Conservation (phyloP, 1,140 invertebrate species). For the Lordiphosa stackelbergi region DNA sequence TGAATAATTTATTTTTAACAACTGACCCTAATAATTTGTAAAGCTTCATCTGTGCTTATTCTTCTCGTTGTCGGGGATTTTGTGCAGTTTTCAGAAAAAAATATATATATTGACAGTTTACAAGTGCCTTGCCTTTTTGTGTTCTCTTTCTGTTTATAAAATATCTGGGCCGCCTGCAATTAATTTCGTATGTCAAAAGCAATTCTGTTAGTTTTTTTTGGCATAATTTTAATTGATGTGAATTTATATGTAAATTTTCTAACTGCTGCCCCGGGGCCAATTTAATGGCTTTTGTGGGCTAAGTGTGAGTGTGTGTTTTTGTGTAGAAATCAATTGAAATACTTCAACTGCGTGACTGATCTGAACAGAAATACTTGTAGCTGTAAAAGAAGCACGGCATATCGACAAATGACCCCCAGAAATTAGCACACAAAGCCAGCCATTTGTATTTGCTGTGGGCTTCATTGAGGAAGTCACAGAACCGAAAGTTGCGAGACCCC, state of each 20-base stretch:
- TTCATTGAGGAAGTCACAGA: conserved; percentile 36
- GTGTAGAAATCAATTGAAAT: conserved; percentile 22
- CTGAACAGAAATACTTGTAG: conserved; percentile 6
- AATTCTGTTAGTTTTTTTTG: conserved; percentile 18
- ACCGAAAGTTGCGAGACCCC: conserved; percentile 20
- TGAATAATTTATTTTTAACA: conserved; percentile 31
- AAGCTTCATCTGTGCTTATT: conserved; percentile 17
- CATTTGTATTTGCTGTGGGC: conserved; percentile 19
- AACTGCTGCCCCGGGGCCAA: conserved; percentile 17
- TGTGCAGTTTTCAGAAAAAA: conserved; percentile 20
- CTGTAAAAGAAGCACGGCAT: neutral
- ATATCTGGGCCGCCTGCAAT: conserved; percentile 13
- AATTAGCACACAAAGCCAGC: conserved; percentile 23
- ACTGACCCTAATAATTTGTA: conserved; percentile 35
- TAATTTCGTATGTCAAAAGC: conserved; percentile 34
- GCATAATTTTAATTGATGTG: conserved; percentile 37
- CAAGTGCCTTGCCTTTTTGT: conserved; percentile 8
- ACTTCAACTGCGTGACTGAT: conserved; percentile 40
- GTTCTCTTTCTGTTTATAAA: conserved; percentile 7
- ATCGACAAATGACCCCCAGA: conserved; percentile 28
- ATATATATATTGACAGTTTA: conserved; percentile 16
- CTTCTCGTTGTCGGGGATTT: conserved; percentile 10
- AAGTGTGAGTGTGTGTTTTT: conserved; percentile 15
- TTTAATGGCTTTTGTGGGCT: conserved; percentile 24
- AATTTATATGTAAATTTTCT: conserved; percentile 4